Evolutionary conservation across 2,113 vertebrate species (phyloP), one percentile per base, ranked within the genome.

Genomic region (Hemiprocne comata): DNA sequence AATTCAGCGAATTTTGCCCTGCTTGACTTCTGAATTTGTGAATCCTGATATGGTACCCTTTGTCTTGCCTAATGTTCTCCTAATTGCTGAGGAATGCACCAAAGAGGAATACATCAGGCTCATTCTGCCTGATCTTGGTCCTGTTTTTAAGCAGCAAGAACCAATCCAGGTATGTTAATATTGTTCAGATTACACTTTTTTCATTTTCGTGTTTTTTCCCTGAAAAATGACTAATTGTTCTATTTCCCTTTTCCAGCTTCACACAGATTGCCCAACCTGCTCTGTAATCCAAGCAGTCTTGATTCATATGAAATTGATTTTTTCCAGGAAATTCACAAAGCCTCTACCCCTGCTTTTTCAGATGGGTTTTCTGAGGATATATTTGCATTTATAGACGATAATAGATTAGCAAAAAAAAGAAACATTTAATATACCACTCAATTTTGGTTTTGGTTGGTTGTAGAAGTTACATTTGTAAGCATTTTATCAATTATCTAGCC

Each of bases 21-120:
- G 97, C 33, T 97, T 99, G 97, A 99, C 98, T 50, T 99, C 99
- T 1, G 99, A 99, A 95, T 99, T 99, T 90, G 98, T 99, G 91
- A 99, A 99, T 95, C 99, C 99, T 33, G 99, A 99, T 93, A 99
- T 99, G 99, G 99, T 99, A 87, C 99, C 99, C 60, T 99, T 99
- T 78, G 99, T 99, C 90, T 97, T 99, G 87, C 99, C 99, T 82
- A 99, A 99, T 2, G 99, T 99, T 96, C 98, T 99, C 86, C 97
- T 99, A 15, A 99, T 99, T 80, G 99, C 99, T 8, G 99, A 99
- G 85, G 99, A 99, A 71, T 99, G 99, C 96, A 99, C 99, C 94
- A 99, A 99, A 98, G 99, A 99, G 80, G 99, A 99, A 80, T 99
- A 99, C 24, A 10, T 99, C 28, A 99, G 97, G 62, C 98, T 99